Percentiles rank a stretch among this genome's conserved stretches.
Conservation (phyloP, 2,113 vertebrate species). For the Mobula hypostoma region DNA sequence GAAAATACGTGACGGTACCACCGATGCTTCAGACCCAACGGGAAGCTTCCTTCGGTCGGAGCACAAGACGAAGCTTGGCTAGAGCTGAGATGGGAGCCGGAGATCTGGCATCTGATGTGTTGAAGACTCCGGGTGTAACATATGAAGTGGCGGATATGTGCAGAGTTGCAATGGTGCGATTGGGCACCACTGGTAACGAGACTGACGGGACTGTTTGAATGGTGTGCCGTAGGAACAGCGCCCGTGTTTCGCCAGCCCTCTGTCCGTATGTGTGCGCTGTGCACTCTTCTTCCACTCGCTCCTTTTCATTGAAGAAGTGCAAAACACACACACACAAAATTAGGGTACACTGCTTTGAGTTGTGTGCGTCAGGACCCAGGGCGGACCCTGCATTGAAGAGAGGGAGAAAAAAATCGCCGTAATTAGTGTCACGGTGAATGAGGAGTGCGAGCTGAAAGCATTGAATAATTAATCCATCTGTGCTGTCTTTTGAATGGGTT, state of each 20-base stretch:
- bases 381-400: constrained; percentile 16
- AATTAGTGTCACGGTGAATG: constrained; percentile 34
- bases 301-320: not conserved
- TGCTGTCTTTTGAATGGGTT: not conserved
- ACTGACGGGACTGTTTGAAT: not conserved
- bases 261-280: too few relatives aligned
- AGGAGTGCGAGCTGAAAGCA: not conserved
- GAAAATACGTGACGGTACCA: not conserved
- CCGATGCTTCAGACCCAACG: not conserved
- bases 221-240: too few relatives aligned
- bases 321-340: too few relatives aligned
- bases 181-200: not conserved
- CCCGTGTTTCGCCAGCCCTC: not conserved
- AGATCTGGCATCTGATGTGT: not conserved
- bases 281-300: not conserved
- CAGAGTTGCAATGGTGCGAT: not conserved
- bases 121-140: not conserved
- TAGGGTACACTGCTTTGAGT: not conserved
- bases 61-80: not conserved
- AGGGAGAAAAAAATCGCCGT: not conserved
- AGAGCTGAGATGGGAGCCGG: not conserved
- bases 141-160: not conserved
- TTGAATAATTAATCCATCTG: constrained; percentile 29
- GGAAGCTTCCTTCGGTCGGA: not conserved
- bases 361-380: constrained; percentile 6